Evolutionary conservation across 2,888 invertebrate species (phyloP), one percentile per base, ranked within the genome.

Genomic region (Dorcus hopei): DNA sequence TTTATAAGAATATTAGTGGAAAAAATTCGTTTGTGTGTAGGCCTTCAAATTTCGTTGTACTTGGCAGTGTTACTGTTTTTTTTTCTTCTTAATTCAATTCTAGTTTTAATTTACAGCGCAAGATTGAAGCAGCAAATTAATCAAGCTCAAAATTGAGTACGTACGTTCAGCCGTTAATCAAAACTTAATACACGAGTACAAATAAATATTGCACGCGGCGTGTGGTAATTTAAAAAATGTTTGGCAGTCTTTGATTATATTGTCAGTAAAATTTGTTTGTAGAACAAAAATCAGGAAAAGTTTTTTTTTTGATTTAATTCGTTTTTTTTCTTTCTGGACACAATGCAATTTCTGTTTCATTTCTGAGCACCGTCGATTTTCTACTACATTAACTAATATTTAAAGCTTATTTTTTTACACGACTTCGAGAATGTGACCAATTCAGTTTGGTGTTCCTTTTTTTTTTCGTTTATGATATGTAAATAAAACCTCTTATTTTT

Each of bases 191-290:
- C 19, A 6, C n/a, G 16, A 14, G 33, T 52, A 52, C 16, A 52
- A 52, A 54, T 23, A 49, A 50, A 14, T 57, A 57, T 57, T 57
- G 57, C 57, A 52, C 57, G 40, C 40, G 26, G 26, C 33, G 52
- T 43, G 52, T 19, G 11, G 19, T 47, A 48, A 54, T 54, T 33
- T 7, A 33, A 33, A 43, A 39, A 58, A 58, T 23, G 39, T 49
- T 50, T 39, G 58, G 58, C 58, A 58, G 58, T 58, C 58, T 58
- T 58, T 45, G 45, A 38, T 54, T 50, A 51, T 58, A 58, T 58
- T 58, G 58, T 58, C 58, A 47, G 53, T 54, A 33, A 49, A 43
- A 23, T 19, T 19, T 19, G 11, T 54, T 51, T 38, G 11, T 49
- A 14, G 38, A 19, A 51, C 14, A 14, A 51, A 51, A 14, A 38